phyloP scores from a whole-genome alignment of 2,888 invertebrate species.

The Tubulanus polymorphus region DNA sequence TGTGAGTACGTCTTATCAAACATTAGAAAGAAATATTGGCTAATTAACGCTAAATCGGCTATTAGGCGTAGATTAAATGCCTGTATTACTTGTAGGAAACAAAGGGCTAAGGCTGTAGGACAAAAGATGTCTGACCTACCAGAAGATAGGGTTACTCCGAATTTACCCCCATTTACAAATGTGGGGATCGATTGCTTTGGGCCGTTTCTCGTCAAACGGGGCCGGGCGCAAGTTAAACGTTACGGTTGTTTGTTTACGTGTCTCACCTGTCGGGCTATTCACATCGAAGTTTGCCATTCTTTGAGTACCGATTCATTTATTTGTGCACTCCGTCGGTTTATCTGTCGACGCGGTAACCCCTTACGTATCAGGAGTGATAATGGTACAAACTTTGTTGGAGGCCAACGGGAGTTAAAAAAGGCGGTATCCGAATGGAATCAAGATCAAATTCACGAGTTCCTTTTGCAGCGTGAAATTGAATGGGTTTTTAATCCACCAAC shows the following conservation, averaged over 20 bases:
- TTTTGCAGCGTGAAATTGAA: not conserved
- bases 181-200: slow-evolving; percentile 10
- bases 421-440: not conserved
- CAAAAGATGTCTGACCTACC: slow-evolving; percentile 10
- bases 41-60: not conserved
- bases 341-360: not conserved
- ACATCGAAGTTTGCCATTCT: slow-evolving; percentile 3
- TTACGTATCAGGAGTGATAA: slow-evolving; percentile 11
- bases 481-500: slow-evolving; percentile 6
- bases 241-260: slow-evolving; percentile 10
- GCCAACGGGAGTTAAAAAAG: not conserved
- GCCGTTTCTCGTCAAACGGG: slow-evolving; percentile 4
- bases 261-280: slow-evolving; percentile 3
- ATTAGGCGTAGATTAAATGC: not conserved
- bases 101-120: not conserved
- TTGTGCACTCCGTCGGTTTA: not conserved
- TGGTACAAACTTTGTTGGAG: slow-evolving; percentile 21
- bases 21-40: slow-evolving; percentile 2
- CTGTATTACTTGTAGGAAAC: not conserved
- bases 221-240: slow-evolving; percentile 4
- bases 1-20: slow-evolving; percentile 1
- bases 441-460: not conserved
- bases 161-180: not conserved
- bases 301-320: slow-evolving; percentile 4
- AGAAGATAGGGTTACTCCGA: not conserved